phyloP scores from a whole-genome alignment of 2,888 invertebrate species.

The Saturnia japonica region DNA sequence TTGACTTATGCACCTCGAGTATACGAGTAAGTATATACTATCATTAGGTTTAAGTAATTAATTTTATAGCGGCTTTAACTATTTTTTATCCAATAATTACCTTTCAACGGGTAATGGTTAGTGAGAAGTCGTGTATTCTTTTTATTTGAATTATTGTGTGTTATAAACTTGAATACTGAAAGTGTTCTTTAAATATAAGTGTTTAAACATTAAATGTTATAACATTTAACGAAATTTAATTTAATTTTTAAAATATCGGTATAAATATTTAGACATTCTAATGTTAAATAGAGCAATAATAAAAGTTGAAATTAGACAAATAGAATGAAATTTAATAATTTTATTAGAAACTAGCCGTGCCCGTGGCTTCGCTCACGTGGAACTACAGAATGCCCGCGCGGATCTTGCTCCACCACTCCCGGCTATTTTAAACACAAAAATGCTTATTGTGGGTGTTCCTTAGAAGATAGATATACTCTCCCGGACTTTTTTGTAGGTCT shows the following conservation, averaged over 20 bases:
- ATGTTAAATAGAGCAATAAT: neutral
- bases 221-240: neutral
- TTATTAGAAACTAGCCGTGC: too few species aligned
- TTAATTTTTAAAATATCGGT: neutral
- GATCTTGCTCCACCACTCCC: too few species aligned
- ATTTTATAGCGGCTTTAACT: neutral
- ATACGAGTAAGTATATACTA: neutral
- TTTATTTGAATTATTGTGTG: neutral
- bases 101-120: neutral
- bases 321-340: neutral
- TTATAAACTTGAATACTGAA: neutral
- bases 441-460: too few species aligned
- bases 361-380: too few species aligned
- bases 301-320: neutral
- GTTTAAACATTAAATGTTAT: neutral
- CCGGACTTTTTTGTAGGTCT: too few species aligned
- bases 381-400: too few species aligned
- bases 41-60: conserved; percentile 3
- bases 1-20: conserved; percentile 44
- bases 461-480: too few species aligned
- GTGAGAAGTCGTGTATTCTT: neutral
- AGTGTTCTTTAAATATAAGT: neutral
- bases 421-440: too few species aligned
- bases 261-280: neutral
- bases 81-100: conserved; percentile 1